Conservation (phyloP, 2,113 vertebrate species). For the Neotoma lepida region DNA sequence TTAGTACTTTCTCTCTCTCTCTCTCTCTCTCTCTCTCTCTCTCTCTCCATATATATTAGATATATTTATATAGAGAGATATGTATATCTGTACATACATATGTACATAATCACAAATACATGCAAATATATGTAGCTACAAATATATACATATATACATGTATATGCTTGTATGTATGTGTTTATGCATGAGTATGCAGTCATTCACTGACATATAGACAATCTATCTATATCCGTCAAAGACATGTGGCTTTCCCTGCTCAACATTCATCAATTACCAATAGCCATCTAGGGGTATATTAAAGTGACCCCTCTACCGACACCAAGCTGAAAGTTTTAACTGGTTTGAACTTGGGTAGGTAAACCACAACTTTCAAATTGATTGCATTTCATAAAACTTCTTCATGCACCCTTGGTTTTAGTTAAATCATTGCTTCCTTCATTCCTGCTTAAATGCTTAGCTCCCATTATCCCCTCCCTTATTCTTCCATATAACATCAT, state of each 20-base stretch:
- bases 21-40: not conserved
- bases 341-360: not conserved
- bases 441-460: no score
- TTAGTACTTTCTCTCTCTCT: not conserved
- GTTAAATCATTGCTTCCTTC: not conserved
- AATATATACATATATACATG: no score
- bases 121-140: no score
- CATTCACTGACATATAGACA: not conserved
- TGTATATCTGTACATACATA: no score
- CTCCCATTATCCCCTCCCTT: not conserved
- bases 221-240: not conserved
- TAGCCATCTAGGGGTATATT: not conserved
- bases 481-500: not conserved
- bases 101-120: no score
- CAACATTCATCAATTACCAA: not conserved
- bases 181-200: not conserved
- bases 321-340: not conserved
- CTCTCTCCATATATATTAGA: not conserved
- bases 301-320: no score
- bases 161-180: not conserved
- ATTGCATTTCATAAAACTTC: not conserved
- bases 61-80: no score
- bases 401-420: not conserved
- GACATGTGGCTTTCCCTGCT: not conserved
- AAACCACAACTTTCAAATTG: not conserved